Base-by-base conservation (phyloP, 2,888 invertebrate genomes). In the Philereme vetulata region DNA sequence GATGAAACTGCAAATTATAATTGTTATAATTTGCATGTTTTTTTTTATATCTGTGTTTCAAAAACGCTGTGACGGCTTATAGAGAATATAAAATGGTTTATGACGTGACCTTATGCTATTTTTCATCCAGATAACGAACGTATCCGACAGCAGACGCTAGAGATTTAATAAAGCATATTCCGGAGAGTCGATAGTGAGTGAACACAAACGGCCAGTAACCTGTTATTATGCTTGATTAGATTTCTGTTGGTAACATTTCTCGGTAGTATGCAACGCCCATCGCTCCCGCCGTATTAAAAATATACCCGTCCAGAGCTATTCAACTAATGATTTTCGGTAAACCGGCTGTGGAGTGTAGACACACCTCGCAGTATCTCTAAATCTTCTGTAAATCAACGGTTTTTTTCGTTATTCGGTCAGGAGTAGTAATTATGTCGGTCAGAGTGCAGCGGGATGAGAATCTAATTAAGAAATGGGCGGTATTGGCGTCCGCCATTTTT, bases 221-320 rank as follows among this genome's bases (percentile, higher is more conserved):
- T 90, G 92, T 91, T 91, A 92, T 92, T 92, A 92, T 85, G 85
- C 75, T 90, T 91, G 92, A 92, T 92, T 92, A 91, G 92, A 90
- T 92, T 91, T 91, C 89, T 89, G 91, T 90, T 88, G 88, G 90
- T 89, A 90, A 88, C 88, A 88, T 90, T 92, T 92, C 92, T 92
- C 90, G 90, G 92, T 92, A 92, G 92, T 92, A 86, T 85, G 86
- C 83, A 83, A 86, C 91, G 91, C 91, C 92, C 91, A 87, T 86
- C 88, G 91, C 91, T 91, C 88, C 91, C 86, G 82, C 85, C 81
- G 83, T 83, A 90, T 90, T 90, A 90, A 89, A 89, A 90, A 88
- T 86, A 89, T 86, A 88, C 90, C 86, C 89, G 82, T 85, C 86
- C 85, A 21, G 21, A 44, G 44, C 44, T 86, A 88, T 88, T 85